Base-by-base conservation (phyloP, 2,113 vertebrate genomes). In the Balaeniceps rex region DNA sequence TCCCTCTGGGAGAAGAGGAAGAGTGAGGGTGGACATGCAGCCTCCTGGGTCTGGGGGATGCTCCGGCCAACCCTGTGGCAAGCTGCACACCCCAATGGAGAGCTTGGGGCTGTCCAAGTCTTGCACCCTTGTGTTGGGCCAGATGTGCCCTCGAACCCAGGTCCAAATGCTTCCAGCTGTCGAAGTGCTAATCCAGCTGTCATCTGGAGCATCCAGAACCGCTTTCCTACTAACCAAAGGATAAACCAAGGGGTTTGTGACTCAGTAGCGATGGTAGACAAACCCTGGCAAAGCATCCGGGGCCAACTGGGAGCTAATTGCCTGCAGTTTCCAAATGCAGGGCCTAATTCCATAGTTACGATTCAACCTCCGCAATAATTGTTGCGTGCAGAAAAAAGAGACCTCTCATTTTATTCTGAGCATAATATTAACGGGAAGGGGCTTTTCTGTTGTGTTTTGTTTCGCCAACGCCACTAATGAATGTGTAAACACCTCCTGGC, bases 401-500 rank as follows among this genome's bases (percentile, higher is more conserved):
- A 64, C 33, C 58, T 92, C 89, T 96, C 75, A 18, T 95, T 94
- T 97, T 51, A 44, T 80, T 88, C 54, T 12, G 47, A 28, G 75
- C 36, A 14, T 76, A 70, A 36, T 11, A 71, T 94, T 83, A 54
- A 64, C 28, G 25, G 77, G 29, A 54, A 93, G 26, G 60, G 79
- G 63, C 78, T 77, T 79, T 93, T 88, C 71, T 88, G 26, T 82
- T 74, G 61, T 15, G 79, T 90, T 97, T 78, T 97, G 94, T 93
- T 94, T 97, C 34, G 29, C 71, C 96, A 97, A 16, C 8, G 2
- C 80, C 13, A 9, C 93, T 93, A 84, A 97, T 97, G 94, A 95
- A 90, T 81, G 90, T 96, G 85, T 88, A 84, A 94, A 87, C 97
- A 96, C 92, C 77, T 97, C 94, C 97, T 85, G 93, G 97, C 97